A percentile compares a stretch with the other conserved stretches of the same genome.
phyloP scores from a whole-genome alignment of 2,797 vertebrate genomes.

The Tadarida brasiliensis region DNA sequence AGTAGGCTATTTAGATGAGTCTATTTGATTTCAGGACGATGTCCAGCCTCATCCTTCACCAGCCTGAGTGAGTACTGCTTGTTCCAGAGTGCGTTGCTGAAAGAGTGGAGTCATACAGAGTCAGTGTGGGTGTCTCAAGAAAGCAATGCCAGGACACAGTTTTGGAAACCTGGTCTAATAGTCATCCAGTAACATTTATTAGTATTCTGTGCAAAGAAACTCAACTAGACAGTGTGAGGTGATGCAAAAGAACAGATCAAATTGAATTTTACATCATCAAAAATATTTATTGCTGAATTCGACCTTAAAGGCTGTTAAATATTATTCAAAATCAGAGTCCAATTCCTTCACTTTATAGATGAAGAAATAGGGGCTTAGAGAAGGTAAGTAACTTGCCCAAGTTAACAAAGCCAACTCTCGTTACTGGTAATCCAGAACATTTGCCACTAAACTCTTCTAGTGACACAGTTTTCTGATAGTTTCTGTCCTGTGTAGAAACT shows the following conservation, averaged over 20 bases:
- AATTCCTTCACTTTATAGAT: not conserved
- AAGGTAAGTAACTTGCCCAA: not conserved
- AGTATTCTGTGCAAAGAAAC: slow-evolving; percentile 44
- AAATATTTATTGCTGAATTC: not conserved
- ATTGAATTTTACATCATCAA: not conserved
- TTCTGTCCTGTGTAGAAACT: slow-evolving; percentile 19
- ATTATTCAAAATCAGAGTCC: not conserved
- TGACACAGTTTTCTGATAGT: not conserved
- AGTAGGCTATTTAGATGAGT: slow-evolving; percentile 52
- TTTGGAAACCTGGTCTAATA: slow-evolving; percentile 65
- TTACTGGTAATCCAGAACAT: not conserved
- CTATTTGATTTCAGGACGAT: slow-evolving; percentile 75
- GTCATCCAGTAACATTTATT: slow-evolving; percentile 30
- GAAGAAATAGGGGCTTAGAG: not conserved
- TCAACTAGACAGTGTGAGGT: not conserved
- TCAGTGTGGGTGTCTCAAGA: slow-evolving; percentile 19
- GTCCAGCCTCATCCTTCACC: slow-evolving; percentile 76
- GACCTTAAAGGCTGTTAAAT: not conserved
- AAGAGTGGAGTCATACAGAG: slow-evolving; percentile 67
- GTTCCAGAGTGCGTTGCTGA: slow-evolving; percentile 71
- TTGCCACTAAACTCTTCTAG: not conserved
- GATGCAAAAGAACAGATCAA: slow-evolving; percentile 14
- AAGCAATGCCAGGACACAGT: slow-evolving; percentile 53
- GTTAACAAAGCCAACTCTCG: not conserved
- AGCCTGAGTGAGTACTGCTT: slow-evolving; percentile 68